Evolutionary conservation across 2,797 vertebrate genomes (phyloP).

Genomic region (Octomys mimax): DNA sequence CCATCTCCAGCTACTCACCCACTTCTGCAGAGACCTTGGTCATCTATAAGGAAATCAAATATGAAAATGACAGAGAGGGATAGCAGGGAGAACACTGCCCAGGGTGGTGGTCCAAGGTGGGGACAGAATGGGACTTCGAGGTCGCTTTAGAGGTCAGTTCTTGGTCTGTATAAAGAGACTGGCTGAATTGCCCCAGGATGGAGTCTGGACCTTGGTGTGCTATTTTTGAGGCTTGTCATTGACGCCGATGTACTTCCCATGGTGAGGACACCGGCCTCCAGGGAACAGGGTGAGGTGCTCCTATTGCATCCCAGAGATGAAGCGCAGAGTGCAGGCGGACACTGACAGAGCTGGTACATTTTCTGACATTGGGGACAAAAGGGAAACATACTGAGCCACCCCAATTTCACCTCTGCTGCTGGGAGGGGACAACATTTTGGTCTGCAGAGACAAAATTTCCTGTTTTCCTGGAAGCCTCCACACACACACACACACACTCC

Average conservation of each 20-base stretch:
- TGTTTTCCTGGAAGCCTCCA: constrained; percentile 3
- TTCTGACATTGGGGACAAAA: constrained; percentile 33
- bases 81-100: neutral
- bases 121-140: neutral
- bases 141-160: neutral
- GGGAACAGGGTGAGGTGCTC: neutral
- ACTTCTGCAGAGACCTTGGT: neutral
- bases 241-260: neutral
- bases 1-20: neutral
- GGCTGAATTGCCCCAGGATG: neutral
- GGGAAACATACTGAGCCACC: neutral
- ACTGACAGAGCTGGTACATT: neutral
- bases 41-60: neutral
- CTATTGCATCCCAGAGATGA: constrained; percentile 2
- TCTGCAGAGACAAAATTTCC: constrained; percentile 42
- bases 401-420: constrained; percentile 32
- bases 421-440: neutral
- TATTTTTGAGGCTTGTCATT: constrained; percentile 34
- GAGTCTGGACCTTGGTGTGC: neutral
- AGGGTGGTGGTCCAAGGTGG: neutral
- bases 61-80: neutral
- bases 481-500: neutral
- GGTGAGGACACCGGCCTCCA: neutral
- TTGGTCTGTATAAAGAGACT: neutral
- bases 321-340: neutral